Conservation (phyloP, 2,113 vertebrate genomes). For the Holacanthus passer region DNA sequence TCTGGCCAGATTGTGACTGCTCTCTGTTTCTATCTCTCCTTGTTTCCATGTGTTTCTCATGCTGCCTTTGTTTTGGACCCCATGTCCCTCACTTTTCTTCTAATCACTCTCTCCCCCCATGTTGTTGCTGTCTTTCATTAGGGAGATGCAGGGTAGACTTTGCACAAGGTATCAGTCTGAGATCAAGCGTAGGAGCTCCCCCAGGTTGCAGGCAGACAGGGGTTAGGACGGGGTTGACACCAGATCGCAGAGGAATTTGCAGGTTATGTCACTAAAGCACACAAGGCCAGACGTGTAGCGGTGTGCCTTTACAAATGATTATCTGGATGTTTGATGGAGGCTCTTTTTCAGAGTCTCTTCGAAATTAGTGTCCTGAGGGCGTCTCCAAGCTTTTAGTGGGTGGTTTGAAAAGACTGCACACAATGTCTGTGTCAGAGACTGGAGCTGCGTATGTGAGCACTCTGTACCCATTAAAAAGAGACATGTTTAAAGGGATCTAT, state of each 20-base stretch:
- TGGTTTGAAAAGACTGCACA: constrained; percentile 70
- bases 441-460: constrained; percentile 44
- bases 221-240: constrained; percentile 52
- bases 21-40: constrained; percentile 30
- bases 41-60: neutral
- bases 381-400: constrained; percentile 65
- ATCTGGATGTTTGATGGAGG: constrained; percentile 62
- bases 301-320: constrained; percentile 69
- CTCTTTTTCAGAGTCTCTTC: constrained; percentile 41
- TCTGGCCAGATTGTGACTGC: constrained; percentile 22
- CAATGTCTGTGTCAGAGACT: constrained; percentile 44
- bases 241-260: constrained; percentile 74
- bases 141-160: constrained; percentile 41
- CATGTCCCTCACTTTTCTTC: constrained; percentile 33
- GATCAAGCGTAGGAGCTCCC: constrained; percentile 61
- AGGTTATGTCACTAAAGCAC: constrained; percentile 71
- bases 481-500: constrained; percentile 21
- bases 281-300: constrained; percentile 50
- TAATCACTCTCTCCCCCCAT: neutral
- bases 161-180: constrained; percentile 55
- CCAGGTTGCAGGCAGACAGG: constrained; percentile 47
- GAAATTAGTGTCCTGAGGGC: constrained; percentile 67
- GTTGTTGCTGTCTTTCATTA: constrained; percentile 52
- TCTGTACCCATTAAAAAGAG: constrained; percentile 30
- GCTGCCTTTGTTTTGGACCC: constrained; percentile 21